phyloP scores from a whole-genome alignment of 2,888 invertebrate species.

The Nasonia oneida region DNA sequence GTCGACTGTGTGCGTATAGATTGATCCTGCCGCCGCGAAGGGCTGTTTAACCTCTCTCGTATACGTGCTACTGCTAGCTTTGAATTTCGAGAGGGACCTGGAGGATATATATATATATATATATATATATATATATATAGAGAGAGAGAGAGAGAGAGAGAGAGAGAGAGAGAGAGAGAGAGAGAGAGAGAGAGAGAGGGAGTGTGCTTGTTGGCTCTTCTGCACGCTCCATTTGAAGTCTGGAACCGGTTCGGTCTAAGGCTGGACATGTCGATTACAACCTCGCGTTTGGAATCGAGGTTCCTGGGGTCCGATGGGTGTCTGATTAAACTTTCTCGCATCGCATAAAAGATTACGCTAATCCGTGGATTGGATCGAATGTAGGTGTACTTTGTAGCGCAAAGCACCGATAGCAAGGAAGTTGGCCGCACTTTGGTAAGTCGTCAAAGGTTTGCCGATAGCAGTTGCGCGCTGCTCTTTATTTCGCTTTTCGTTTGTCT shows the following conservation, averaged over 20 bases:
- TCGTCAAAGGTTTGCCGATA: constrained; percentile 27
- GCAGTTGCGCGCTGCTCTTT: constrained; percentile 35
- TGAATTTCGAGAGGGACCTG: background rate
- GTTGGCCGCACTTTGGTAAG: constrained; percentile 23
- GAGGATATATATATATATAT: too few species aligned
- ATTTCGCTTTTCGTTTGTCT: constrained; percentile 50
- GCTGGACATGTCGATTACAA: background rate
- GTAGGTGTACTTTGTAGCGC: background rate
- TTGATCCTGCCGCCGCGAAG: background rate
- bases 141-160: too few species aligned
- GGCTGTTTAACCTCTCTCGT: background rate
- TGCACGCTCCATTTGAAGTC: background rate
- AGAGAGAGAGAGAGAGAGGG: too few species aligned
- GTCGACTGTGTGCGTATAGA: background rate
- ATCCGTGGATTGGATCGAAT: background rate
- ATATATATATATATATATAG: too few species aligned
- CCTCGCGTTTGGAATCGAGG: background rate
- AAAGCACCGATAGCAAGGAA: too few species aligned
- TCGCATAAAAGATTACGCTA: background rate
- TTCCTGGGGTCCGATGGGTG: background rate
- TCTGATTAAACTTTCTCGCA: background rate
- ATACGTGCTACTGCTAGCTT: background rate
- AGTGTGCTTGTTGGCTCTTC: background rate
- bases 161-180: background rate
- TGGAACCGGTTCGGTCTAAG: background rate